phyloP scores from a whole-genome alignment of 2,113 vertebrate species.

The Mesitornis unicolor region DNA sequence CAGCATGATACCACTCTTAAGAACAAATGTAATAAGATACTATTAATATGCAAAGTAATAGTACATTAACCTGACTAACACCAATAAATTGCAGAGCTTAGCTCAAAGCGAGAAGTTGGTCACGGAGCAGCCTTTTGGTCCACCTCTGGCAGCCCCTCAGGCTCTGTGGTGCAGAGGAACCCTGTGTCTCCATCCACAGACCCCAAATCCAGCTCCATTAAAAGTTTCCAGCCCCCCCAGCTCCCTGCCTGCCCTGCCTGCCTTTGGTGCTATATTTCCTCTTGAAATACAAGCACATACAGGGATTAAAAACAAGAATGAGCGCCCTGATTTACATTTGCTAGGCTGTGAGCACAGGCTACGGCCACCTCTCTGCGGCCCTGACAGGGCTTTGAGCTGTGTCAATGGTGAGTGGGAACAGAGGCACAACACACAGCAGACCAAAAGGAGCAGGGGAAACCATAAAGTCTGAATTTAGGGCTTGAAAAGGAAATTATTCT shows the following conservation, averaged over 20 bases:
- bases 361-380: background rate
- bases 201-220: background rate
- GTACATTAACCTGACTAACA: conserved; percentile 18
- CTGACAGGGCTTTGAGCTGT: background rate
- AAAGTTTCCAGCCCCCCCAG: background rate
- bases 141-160: background rate
- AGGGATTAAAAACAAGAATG: background rate
- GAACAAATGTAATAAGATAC: conserved; percentile 60
- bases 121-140: background rate
- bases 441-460: background rate
- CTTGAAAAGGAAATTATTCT: conserved; percentile 9
- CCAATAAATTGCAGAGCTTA: conserved; percentile 7
- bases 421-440: background rate
- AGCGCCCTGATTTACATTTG: background rate
- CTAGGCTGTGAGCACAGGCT: background rate
- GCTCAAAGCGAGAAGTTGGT: background rate
- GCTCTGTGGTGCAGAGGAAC: background rate
- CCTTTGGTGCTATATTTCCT: background rate
- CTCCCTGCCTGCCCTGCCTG: background rate
- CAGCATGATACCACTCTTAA: conserved; percentile 57
- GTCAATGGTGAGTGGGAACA: background rate
- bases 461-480: conserved; percentile 23
- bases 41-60: conserved; percentile 63
- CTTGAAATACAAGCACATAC: background rate
- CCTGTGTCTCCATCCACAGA: background rate